A percentile compares a stretch with the other conserved stretches of the same genome.
These are phyloP conservation scores for Bombus sibiricus DNA, from an alignment of 1,140 invertebrate genomes.

Conservation along the genomic window DNA sequence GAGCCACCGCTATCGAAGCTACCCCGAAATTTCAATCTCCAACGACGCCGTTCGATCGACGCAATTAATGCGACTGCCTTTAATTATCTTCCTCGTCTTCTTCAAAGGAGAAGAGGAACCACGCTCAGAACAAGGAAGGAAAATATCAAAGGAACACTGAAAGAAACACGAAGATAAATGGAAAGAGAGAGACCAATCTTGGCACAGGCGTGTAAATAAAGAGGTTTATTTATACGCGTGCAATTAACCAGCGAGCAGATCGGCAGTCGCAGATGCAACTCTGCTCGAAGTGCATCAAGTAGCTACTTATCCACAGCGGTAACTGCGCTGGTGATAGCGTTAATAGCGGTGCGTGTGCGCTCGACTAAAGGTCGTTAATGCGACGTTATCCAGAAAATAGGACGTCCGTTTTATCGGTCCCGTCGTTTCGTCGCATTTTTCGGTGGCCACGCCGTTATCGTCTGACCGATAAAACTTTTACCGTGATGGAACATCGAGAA, in stretches of 20 bases:
- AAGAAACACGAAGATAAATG: constrained; percentile 13
- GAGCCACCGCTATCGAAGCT: neutral
- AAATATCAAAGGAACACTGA: neutral
- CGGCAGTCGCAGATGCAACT: constrained; percentile 48
- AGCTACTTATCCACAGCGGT: constrained; percentile 41
- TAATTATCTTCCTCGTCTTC: constrained; percentile 52
- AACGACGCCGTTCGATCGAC: constrained; percentile 46
- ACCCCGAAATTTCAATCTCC: constrained; percentile 25
- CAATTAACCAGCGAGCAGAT: constrained; percentile 56
- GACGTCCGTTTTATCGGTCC: constrained; percentile 4
- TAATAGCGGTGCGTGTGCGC: constrained; percentile 31
- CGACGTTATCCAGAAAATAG: constrained; percentile 40
- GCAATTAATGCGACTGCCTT: constrained; percentile 63
- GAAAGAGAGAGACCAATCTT: neutral
- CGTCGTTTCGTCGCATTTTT: constrained; percentile 11
- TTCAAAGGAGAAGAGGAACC: neutral
- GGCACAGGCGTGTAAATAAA: constrained; percentile 57
- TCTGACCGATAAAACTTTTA: neutral
- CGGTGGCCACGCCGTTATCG: neutral
- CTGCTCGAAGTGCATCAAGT: constrained; percentile 48
- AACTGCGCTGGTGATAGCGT: constrained; percentile 36
- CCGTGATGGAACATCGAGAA: neutral
- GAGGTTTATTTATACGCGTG: constrained; percentile 62
- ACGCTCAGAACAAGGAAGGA: neutral
- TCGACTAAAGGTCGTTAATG: constrained; percentile 14